Base-by-base conservation (phyloP, 2,888 invertebrate genomes). In the Julus scandinavius region DNA sequence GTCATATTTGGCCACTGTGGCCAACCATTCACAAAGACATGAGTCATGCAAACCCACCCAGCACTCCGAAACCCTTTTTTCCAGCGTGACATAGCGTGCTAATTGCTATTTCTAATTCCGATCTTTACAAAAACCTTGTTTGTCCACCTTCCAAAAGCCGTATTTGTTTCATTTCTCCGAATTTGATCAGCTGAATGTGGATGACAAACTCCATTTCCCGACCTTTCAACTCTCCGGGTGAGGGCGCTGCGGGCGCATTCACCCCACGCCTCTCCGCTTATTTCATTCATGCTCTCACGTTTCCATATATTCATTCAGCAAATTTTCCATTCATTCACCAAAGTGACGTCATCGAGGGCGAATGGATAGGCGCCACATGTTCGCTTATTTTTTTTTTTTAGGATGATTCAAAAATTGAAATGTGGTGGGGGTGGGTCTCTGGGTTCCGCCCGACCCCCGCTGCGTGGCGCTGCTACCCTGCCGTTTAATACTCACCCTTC, bases 321-420 rank as follows among this genome's bases (percentile, higher is more conserved):
- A 29, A 29, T 80, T 80, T 11, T 72, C 29, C 38, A 80, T 80
- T 80, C 80, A 80, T 80, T 80, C 80, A 38, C 80, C 45, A 45
- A 2, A 38, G 38, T 80, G 80, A 80, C 80, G 80, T 80, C 80
- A 80, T 80, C 72, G 29, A 20, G 9, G 38, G 15, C 80, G 80
- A 80, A 80, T 38, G 80, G 38, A 80, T 80, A 38, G 80, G 80
- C 15, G 80, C 80, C 80, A 80, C 80, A 80, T 80, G 80, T 80
- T 80, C 29, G 80, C 11, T 54, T 13, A 11, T 54, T 38, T 72
- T 29, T 11, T 38, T 80, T 80, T 80, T 38, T 80, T 11, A 2
- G 80, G 80, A 80, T 80, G 80, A 80, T 80, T 80, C 80, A 80
- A 80, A 80, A 80, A 29, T 80, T 80, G 80, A 80, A 80, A 38